A percentile compares a stretch with the other conserved stretches of the same genome.
Evolutionary conservation across 2,888 invertebrate species (phyloP).

Genomic region (Galerucella pusilla): DNA sequence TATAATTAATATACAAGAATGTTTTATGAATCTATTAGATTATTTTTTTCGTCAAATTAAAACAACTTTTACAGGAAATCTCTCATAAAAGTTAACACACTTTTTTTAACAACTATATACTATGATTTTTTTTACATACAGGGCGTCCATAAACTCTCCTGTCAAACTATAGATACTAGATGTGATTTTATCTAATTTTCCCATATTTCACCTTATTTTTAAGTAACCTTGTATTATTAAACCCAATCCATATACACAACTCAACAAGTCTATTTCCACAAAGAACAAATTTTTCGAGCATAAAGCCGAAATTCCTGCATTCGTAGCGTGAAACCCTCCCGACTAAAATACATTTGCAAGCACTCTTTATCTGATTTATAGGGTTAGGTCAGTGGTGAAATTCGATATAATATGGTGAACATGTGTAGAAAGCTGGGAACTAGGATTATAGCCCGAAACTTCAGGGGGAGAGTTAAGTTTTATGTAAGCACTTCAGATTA

Average conservation of each 20-base stretch:
- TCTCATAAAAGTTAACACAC: too few relatives aligned
- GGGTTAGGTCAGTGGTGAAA: slow-evolving; percentile 61
- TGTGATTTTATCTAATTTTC: too few relatives aligned
- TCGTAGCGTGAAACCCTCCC: not conserved
- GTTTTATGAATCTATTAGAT: too few relatives aligned
- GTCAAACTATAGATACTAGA: too few relatives aligned
- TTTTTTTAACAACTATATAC: too few relatives aligned
- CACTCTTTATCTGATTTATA: slow-evolving; percentile 58
- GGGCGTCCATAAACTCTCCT: too few relatives aligned
- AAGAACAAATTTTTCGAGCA: not conserved
- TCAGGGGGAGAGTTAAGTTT: slow-evolving; percentile 9
- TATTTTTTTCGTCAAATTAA: too few relatives aligned
- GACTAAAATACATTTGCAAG: slow-evolving; percentile 39
- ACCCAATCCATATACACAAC: not conserved
- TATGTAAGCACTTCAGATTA: slow-evolving; percentile 4
- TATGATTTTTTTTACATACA: too few relatives aligned
- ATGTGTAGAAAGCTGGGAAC: slow-evolving; percentile 42
- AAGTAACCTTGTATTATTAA: too few relatives aligned
- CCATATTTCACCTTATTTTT: too few relatives aligned
- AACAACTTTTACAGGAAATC: too few relatives aligned
- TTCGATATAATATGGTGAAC: slow-evolving; percentile 58
- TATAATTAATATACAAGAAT: too few relatives aligned
- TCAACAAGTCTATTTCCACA: not conserved
- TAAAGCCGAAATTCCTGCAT: not conserved
- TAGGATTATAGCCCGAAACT: slow-evolving; percentile 20